A percentile compares a stretch with the other conserved stretches of the same genome.
These are phyloP conservation scores for Boleophthalmus pectinirostris DNA, from an alignment of 2,113 vertebrate genomes.

Conservation along the genomic window DNA sequence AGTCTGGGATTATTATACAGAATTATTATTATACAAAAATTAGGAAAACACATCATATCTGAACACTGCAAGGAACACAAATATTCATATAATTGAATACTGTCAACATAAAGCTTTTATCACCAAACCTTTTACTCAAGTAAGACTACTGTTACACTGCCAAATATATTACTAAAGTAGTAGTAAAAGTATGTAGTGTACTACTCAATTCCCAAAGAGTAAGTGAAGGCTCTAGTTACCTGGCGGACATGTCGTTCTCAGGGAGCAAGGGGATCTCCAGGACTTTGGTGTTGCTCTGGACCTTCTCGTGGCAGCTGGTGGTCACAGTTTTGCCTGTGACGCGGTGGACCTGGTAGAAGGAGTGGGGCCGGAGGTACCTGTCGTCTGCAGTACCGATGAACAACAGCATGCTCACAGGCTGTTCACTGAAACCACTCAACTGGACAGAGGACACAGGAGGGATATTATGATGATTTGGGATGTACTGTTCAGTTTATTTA, in stretches of 20 bases:
- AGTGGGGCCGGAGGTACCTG: conserved; percentile 87
- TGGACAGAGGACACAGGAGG: conserved; percentile 48
- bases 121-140: too few species aligned
- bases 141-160: too few species aligned
- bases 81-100: too few species aligned
- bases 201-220: neutral
- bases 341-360: conserved; percentile 96
- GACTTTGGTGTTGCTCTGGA: conserved; percentile 84
- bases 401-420: conserved; percentile 86
- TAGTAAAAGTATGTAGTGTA: too few species aligned
- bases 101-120: too few species aligned
- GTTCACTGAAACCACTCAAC: conserved; percentile 87
- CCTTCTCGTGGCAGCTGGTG: conserved; percentile 89
- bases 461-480: neutral
- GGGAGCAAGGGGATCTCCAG: conserved; percentile 94
- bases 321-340: conserved; percentile 96
- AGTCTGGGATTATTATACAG: too few species aligned
- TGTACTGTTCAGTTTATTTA: neutral
- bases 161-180: too few species aligned
- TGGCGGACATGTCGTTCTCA: conserved; percentile 91
- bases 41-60: too few species aligned
- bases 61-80: too few species aligned
- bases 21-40: too few species aligned
- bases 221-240: conserved; percentile 70
- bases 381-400: conserved; percentile 98